These are phyloP conservation scores for Scaptomyza pallida DNA, from an alignment of 1,140 invertebrate species.

Conservation along the genomic window DNA sequence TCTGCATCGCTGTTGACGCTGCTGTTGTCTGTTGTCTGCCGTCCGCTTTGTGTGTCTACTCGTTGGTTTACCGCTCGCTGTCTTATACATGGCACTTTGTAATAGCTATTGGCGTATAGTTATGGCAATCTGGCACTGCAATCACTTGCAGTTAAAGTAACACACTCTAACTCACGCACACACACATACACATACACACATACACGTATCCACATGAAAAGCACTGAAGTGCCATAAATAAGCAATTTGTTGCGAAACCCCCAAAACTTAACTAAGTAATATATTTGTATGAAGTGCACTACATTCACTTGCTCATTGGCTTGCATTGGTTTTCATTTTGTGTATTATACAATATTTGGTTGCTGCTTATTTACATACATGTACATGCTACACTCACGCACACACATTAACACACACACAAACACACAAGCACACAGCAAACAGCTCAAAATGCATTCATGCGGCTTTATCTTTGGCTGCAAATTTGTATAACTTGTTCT, in stretches of 20 bases:
- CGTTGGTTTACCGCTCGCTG: constrained; percentile 49
- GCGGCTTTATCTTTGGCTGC: constrained; percentile 8
- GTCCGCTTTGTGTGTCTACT: constrained; percentile 10
- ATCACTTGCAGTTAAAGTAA: constrained; percentile 73
- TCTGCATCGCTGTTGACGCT: constrained; percentile 16
- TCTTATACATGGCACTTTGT: constrained; percentile 47
- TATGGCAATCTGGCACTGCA: constrained; percentile 58
- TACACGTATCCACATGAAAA: constrained; percentile 34
- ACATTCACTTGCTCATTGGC: constrained; percentile 31
- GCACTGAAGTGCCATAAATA: constrained; percentile 73
- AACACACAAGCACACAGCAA: constrained; percentile 18
- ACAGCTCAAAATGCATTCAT: constrained; percentile 14
- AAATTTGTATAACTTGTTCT: neutral
- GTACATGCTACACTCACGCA: neutral
- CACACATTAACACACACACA: constrained; percentile 1
- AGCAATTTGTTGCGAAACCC: constrained; percentile 45
- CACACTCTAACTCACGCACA: constrained; percentile 38
- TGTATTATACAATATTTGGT: constrained; percentile 48
- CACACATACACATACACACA: constrained; percentile 6
- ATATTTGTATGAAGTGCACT: constrained; percentile 39
- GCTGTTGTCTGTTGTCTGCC: neutral
- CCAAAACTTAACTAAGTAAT: constrained; percentile 31
- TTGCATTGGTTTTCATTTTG: constrained; percentile 44
- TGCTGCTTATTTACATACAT: constrained; percentile 50
- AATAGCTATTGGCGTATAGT: constrained; percentile 31